Evolutionary conservation across 1,140 invertebrate genomes (phyloP), one percentile per base, ranked within the genome.

Genomic region (Drosophila sp.): DNA sequence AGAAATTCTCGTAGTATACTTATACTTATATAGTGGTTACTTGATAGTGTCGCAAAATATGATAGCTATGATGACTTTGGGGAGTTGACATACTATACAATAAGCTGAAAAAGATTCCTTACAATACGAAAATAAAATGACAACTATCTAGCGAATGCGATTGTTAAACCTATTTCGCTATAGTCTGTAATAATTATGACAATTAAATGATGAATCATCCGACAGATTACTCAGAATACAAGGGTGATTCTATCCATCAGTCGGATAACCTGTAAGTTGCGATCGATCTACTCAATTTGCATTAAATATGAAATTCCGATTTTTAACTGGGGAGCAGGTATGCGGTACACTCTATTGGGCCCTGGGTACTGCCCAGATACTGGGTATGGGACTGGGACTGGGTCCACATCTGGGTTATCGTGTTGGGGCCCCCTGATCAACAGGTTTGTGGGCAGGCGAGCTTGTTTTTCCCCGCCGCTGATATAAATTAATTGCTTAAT

Each of bases 401-500:
- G 27, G 59, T 53, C 45, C 58, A 56, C 48, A 69, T 40, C 53
- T 73, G 64, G 64, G 71, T 59, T 61, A 56, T 59, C 61, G 54
- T 13, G 54, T 53, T 51, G 34, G 54, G 53, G 46, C 14, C 36
- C 50, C 50, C 40, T 38, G 78, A 79, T 82, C 76, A 87, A 87
- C 81, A 86, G 81, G 81, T 86, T 86, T 87, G 62, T 74, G 61
- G 72, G 74, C 65, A 65, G 81, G 27, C 65, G 64, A 71, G 76
- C 79, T 75, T 74, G 53, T 78, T 87, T 89, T 86, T 73, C 72
- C 82, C 82, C 83, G 67, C 82, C 51, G 57, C 69, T 76, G 72
- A 82, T 79, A 87, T 89, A 82, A 89, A 89, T 87, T 82, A 89
- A 87, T 89, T 87, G 83, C 79, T 89, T 89, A 87, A 89, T 87